A percentile compares a stretch with the other conserved stretches of the same genome.
Evolutionary conservation across 2,888 invertebrate species (phyloP).

Genomic region (Diplazon laetatorius): DNA sequence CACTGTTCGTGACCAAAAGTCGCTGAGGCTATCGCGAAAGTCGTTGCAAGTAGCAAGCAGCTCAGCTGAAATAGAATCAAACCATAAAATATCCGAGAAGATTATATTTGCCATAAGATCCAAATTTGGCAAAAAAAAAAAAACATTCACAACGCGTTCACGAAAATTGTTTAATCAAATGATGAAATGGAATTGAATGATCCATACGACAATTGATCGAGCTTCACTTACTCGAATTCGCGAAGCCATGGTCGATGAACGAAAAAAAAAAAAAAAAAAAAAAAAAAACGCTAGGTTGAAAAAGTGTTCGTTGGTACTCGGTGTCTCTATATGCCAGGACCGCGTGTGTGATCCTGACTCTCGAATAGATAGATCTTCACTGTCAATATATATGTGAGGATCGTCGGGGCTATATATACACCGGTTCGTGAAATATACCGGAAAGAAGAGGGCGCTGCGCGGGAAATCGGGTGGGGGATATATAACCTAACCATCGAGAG

Average conservation of each 20-base stretch:
- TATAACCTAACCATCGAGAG: slow-evolving; percentile 31
- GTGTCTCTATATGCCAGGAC: no score
- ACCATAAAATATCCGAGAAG: no score
- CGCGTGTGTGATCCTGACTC: slow-evolving; percentile 61
- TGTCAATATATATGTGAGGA: slow-evolving; percentile 78
- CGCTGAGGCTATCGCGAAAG: slow-evolving; percentile 68
- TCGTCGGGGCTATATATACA: slow-evolving; percentile 77
- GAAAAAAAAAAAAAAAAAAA: no score
- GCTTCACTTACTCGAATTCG: slow-evolving; percentile 70
- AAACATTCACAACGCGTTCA: no score
- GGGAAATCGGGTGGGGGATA: slow-evolving; percentile 55
- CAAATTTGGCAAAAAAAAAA: no score
- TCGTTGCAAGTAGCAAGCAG: slow-evolving; percentile 70
- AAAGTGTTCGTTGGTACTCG: no score
- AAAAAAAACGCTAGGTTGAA: no score
- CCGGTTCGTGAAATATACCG: slow-evolving; percentile 72
- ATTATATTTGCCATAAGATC: no score
- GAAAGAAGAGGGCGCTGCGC: slow-evolving; percentile 66
- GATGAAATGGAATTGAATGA: no score
- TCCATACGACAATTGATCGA: background rate
- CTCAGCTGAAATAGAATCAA: slow-evolving; percentile 70
- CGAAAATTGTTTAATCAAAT: no score
- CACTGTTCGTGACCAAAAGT: slow-evolving; percentile 78
- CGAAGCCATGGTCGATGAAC: slow-evolving; percentile 67
- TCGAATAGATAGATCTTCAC: slow-evolving; percentile 72